Conservation (phyloP, 2,888 invertebrate genomes). For the Limnephilus rhombicus region DNA sequence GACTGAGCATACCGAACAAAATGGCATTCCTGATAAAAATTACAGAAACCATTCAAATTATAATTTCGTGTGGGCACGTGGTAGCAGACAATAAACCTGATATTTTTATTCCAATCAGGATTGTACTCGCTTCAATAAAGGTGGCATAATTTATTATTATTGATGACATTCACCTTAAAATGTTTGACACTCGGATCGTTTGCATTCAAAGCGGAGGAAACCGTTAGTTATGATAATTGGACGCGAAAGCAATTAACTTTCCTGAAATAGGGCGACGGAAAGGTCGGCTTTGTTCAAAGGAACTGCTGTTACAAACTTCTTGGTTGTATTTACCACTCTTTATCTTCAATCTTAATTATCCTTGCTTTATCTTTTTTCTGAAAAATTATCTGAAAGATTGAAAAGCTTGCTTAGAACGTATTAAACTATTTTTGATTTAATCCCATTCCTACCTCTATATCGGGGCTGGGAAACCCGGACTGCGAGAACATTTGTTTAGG, state of each 20-base stretch:
- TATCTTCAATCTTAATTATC: not conserved
- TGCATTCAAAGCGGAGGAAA: conserved; percentile 41
- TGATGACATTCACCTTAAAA: not conserved
- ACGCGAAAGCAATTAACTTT: conserved; percentile 39
- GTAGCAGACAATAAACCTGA: not conserved
- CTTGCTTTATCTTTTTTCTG: not conserved
- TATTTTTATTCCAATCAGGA: not conserved
- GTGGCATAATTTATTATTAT: conserved; percentile 7
- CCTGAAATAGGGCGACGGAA: conserved; percentile 31
- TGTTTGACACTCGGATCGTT: conserved; percentile 24
- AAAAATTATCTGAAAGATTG: not conserved
- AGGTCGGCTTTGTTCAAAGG: not conserved
- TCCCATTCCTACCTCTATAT: not conserved
- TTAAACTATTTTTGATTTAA: not conserved
- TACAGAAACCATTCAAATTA: not conserved
- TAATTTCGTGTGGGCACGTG: not conserved
- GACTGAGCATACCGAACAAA: not conserved
- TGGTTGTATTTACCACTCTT: not conserved
- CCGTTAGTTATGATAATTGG: conserved; percentile 43
- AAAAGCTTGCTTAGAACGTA: not conserved
- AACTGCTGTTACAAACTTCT: not conserved
- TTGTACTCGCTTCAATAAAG: not conserved
- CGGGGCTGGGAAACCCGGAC: too few relatives aligned
- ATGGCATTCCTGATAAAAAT: not conserved
- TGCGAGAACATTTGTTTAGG: too few relatives aligned